Conservation (phyloP, 2,113 vertebrate genomes). For the Polypterus senegalus region DNA sequence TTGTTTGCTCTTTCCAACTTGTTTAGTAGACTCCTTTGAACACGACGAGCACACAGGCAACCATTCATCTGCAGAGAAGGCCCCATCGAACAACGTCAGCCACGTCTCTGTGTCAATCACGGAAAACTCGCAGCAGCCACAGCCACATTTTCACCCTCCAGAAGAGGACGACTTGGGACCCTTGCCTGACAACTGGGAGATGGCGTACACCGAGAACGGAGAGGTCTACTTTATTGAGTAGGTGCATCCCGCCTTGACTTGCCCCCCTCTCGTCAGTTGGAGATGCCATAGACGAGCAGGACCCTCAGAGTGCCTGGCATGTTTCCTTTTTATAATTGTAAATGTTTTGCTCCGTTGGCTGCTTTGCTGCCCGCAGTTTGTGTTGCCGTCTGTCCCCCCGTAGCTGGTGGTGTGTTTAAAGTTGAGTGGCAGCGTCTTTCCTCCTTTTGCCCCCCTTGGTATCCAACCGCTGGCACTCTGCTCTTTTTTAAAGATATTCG, state of each 20-base stretch:
- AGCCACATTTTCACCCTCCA: conserved; percentile 84
- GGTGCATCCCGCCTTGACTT: conserved; percentile 28
- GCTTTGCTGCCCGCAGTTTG: too few relatives aligned
- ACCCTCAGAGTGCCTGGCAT: too few relatives aligned
- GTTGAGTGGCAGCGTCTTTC: too few relatives aligned
- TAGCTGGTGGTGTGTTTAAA: too few relatives aligned
- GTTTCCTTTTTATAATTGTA: too few relatives aligned
- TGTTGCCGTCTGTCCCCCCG: too few relatives aligned
- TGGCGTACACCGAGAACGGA: conserved; percentile 97
- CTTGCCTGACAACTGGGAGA: conserved; percentile 98
- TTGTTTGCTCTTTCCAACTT: conserved; percentile 1
- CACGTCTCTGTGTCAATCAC: conserved; percentile 73
- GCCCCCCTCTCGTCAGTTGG: conserved; percentile 2
- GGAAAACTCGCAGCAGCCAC: conserved; percentile 89
- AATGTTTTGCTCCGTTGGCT: too few relatives aligned
- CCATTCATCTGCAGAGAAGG: conserved; percentile 42
- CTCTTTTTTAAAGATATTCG: too few relatives aligned
- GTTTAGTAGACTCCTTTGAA: conserved; percentile 82
- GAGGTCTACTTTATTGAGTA: conserved; percentile 99
- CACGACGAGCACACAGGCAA: conserved; percentile 65
- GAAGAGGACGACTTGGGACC: conserved; percentile 85
- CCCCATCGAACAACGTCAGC: conserved; percentile 44
- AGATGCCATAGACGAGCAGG: too few relatives aligned
- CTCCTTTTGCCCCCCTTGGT: too few relatives aligned
- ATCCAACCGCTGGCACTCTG: too few relatives aligned